A percentile compares a stretch with the other conserved stretches of the same genome.
Conservation (phyloP, 2,113 vertebrate genomes). For the Lepus timidus region DNA sequence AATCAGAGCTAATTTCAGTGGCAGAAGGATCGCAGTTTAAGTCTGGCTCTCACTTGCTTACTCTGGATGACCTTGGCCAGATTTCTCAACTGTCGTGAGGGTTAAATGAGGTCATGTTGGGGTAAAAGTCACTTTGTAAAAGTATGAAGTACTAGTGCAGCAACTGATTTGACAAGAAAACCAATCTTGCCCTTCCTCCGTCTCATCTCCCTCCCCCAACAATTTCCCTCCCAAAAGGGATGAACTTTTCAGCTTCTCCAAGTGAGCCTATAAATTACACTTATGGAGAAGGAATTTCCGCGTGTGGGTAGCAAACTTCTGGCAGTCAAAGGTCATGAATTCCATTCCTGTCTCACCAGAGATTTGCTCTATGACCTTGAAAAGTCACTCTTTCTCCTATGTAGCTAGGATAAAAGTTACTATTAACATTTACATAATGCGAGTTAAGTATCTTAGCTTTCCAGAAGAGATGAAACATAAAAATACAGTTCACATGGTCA, state of each 20-base stretch:
- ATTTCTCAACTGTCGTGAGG: constrained; percentile 27
- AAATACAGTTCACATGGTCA: neutral
- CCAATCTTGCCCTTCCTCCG: neutral
- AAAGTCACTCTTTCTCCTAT: constrained; percentile 66
- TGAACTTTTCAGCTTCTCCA: constrained; percentile 38
- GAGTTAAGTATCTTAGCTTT: constrained; percentile 30
- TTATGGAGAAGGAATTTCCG: constrained; percentile 73
- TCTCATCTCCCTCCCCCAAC: too few relatives aligned
- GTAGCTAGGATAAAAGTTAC: constrained; percentile 3
- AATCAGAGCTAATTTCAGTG: neutral
- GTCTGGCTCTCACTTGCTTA: neutral
- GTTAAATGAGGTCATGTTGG: constrained; percentile 10
- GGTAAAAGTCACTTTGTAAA: constrained; percentile 40
- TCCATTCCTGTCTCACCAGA: constrained; percentile 70
- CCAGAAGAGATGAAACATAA: neutral
- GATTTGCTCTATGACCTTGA: constrained; percentile 77
- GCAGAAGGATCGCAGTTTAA: neutral
- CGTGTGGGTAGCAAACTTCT: constrained; percentile 75
- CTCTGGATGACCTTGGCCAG: constrained; percentile 54
- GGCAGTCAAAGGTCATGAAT: constrained; percentile 74
- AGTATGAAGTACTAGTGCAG: neutral
- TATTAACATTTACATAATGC: neutral
- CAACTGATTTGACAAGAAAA: constrained; percentile 25
- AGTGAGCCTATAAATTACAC: constrained; percentile 62
- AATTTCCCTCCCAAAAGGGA: neutral